Percentiles rank a stretch among this genome's conserved stretches.
Conservation (phyloP, 1,140 invertebrate species). For the Zaprionus africanus region DNA sequence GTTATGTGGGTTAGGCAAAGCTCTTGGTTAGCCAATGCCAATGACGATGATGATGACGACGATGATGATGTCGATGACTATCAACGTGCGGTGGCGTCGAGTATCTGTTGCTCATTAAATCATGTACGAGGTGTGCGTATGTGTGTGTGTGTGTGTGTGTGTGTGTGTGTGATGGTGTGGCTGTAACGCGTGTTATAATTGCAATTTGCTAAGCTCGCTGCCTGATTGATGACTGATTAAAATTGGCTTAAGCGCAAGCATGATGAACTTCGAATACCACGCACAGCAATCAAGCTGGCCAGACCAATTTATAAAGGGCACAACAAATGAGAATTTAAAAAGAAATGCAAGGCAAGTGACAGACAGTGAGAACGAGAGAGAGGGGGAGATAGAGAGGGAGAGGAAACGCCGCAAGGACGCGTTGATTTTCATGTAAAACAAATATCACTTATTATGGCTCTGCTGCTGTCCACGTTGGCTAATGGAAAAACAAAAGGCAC, state of each 20-base stretch:
- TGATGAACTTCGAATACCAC: slow-evolving; percentile 55
- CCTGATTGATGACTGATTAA: slow-evolving; percentile 64
- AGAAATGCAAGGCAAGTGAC: slow-evolving; percentile 11
- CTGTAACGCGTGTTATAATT: slow-evolving; percentile 56
- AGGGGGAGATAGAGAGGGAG: neutral
- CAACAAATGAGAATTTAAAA: slow-evolving; percentile 66
- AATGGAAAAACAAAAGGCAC: slow-evolving; percentile 77
- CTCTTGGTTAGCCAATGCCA: slow-evolving; percentile 14
- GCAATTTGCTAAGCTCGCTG: slow-evolving; percentile 50
- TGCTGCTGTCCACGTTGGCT: slow-evolving; percentile 48
- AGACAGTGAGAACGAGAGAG: slow-evolving; percentile 11
- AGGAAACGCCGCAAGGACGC: slow-evolving; percentile 44
- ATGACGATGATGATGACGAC: slow-evolving; percentile 18
- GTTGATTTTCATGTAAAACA: slow-evolving; percentile 82
- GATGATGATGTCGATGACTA: slow-evolving; percentile 42
- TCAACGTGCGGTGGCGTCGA: slow-evolving; percentile 7
- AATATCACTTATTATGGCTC: slow-evolving; percentile 78
- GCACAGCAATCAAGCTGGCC: slow-evolving; percentile 6
- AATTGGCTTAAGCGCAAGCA: slow-evolving; percentile 67
- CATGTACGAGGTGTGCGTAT: slow-evolving; percentile 10
- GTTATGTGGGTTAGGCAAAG: slow-evolving; percentile 58
- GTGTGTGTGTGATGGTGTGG: slow-evolving; percentile 23
- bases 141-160: slow-evolving; percentile 28
- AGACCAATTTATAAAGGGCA: slow-evolving; percentile 50
- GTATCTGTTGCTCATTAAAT: slow-evolving; percentile 62